These are phyloP conservation scores for Philonicus albiceps DNA, from an alignment of 2,888 invertebrate genomes.

Conservation along the genomic window DNA sequence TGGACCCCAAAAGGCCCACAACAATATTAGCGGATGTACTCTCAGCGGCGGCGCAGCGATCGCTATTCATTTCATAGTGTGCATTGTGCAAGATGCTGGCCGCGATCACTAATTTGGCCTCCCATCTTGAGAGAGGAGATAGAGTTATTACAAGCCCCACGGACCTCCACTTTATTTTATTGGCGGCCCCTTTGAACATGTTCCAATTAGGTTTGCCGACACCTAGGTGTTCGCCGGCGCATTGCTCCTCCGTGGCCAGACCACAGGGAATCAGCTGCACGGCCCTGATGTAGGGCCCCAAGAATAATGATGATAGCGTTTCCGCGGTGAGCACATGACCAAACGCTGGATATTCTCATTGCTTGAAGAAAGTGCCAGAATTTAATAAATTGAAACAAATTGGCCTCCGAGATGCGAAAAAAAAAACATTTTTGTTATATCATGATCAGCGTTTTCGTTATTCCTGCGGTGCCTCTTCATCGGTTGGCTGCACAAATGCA, in stretches of 20 bases:
- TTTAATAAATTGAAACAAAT: constrained; percentile 43
- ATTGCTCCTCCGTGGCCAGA: not conserved
- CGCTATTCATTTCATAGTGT: constrained; percentile 30
- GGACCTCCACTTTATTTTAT: constrained; percentile 53
- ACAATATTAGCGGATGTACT: not conserved
- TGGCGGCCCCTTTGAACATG: constrained; percentile 54
- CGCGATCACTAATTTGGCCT: constrained; percentile 36
- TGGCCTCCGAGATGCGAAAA: not conserved
- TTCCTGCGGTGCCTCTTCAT: not conserved
- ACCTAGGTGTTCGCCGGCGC: constrained; percentile 43
- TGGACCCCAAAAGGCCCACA: not conserved
- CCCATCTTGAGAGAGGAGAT: constrained; percentile 50
- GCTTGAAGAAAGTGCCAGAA: constrained; percentile 36
- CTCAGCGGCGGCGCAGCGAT: not conserved
- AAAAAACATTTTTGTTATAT: constrained; percentile 6
- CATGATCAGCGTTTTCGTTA: not conserved
- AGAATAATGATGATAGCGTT: constrained; percentile 18
- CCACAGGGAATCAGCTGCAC: constrained; percentile 26
- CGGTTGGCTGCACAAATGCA: not conserved
- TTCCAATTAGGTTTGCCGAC: constrained; percentile 54
- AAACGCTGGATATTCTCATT: constrained; percentile 26
- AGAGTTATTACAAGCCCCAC: constrained; percentile 53
- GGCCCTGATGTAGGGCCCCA: not conserved
- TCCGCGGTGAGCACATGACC: constrained; percentile 29
- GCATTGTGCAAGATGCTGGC: not conserved